These are phyloP conservation scores for Trypoxylon attenuatum DNA, from an alignment of 2,888 invertebrate genomes.

Conservation along the genomic window DNA sequence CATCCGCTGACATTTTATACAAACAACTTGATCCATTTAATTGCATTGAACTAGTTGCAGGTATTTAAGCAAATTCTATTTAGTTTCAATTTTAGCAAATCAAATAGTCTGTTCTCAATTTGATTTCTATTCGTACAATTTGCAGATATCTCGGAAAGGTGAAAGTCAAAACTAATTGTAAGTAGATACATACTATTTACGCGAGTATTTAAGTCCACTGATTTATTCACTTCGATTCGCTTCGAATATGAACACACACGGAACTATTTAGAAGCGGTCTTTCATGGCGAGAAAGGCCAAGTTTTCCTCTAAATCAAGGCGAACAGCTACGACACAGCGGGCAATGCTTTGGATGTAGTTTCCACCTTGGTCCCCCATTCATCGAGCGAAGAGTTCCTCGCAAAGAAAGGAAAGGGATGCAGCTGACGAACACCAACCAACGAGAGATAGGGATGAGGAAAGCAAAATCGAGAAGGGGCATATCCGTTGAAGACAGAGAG, in stretches of 20 bases:
- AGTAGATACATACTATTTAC: no score
- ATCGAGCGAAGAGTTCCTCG: slow-evolving; percentile 10
- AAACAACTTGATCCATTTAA: no score
- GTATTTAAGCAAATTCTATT: no score
- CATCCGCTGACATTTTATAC: no score
- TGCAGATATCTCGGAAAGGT: no score
- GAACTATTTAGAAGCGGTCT: slow-evolving; percentile 11
- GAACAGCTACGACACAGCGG: slow-evolving; percentile 29
- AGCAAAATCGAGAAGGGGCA: slow-evolving; percentile 13
- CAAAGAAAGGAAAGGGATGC: slow-evolving; percentile 11
- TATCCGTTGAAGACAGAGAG: no score
- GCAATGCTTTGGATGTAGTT: slow-evolving; percentile 52
- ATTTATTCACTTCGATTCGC: slow-evolving; percentile 33
- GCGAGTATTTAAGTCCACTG: slow-evolving; percentile 13
- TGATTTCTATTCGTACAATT: no score
- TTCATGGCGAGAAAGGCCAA: slow-evolving; percentile 12
- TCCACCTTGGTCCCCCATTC: slow-evolving; percentile 35
- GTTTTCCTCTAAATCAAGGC: slow-evolving; percentile 53
- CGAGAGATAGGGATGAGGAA: neutral
- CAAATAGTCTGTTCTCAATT: no score
- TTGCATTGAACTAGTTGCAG: no score
- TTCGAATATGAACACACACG: slow-evolving; percentile 2
- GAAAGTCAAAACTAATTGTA: no score
- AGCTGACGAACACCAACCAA: neutral
- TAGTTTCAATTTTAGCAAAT: no score